Conservation (phyloP, 2,888 invertebrate genomes). For the Phytoseiulus persimilis region DNA sequence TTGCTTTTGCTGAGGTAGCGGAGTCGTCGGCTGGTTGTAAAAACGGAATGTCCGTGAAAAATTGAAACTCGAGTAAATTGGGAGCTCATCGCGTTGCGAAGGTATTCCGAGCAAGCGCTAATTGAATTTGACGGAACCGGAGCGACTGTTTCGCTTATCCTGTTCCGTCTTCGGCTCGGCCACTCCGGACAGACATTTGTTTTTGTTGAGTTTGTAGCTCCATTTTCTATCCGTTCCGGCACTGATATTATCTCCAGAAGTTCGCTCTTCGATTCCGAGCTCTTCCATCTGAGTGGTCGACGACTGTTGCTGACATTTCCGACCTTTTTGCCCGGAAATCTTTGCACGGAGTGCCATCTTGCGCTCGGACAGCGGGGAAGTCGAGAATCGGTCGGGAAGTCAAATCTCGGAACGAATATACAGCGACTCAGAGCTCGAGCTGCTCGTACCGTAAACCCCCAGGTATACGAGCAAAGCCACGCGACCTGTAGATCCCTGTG, state of each 20-base stretch:
- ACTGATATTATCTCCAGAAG: too few species aligned
- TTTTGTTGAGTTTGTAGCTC: neutral
- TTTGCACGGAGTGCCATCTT: too few species aligned
- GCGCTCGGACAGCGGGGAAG: too few species aligned
- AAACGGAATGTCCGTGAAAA: neutral
- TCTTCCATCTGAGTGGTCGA: too few species aligned
- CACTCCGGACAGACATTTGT: neutral
- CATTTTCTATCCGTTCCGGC: too few species aligned
- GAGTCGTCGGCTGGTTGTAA: neutral
- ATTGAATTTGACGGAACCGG: neutral
- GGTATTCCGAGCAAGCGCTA: neutral
- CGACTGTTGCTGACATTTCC: too few species aligned
- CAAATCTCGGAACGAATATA: too few species aligned
- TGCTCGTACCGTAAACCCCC: neutral
- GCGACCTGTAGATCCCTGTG: neutral
- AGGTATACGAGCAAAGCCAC: neutral
- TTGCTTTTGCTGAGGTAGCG: neutral
- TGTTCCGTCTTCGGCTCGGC: neutral
- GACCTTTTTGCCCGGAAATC: too few species aligned
- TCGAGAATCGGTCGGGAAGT: too few species aligned
- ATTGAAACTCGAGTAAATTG: neutral
- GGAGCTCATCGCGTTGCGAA: neutral
- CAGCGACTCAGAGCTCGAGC: neutral
- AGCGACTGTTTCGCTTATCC: neutral
- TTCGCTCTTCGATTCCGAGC: too few species aligned